Evolutionary conservation across 64 coral and sea anemone species (phyloP).

Genomic region (Porites australiensis): DNA sequence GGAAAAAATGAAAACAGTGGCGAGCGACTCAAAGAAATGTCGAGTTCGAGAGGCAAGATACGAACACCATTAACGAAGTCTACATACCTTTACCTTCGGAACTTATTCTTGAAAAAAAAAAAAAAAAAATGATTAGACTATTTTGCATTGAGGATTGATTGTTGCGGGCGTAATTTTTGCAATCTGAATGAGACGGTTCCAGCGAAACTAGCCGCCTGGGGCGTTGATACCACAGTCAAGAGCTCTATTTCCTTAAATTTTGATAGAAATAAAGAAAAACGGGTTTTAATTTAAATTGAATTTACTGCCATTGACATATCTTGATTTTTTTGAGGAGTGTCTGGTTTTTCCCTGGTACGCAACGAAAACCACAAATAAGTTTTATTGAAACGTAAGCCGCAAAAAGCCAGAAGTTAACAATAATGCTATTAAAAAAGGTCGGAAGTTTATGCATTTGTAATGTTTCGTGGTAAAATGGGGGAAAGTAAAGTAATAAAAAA

Average conservation of each 20-base stretch:
- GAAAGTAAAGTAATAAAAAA: too few relatives aligned
- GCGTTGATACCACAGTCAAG: not conserved
- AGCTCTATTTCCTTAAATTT: not conserved
- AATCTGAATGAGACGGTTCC: not conserved
- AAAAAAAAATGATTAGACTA: not conserved
- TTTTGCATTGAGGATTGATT: not conserved
- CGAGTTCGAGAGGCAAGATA: too few relatives aligned
- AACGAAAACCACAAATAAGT: slow-evolving; percentile 16
- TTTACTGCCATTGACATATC: not conserved
- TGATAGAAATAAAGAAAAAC: not conserved
- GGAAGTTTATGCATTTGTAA: not conserved
- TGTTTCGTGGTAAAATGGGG: not conserved
- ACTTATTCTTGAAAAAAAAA: too few relatives aligned
- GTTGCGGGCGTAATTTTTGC: not conserved
- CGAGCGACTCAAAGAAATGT: not conserved
- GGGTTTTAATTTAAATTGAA: slow-evolving; percentile 20
- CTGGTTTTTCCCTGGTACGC: not conserved
- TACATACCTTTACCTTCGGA: too few relatives aligned
- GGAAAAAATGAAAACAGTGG: not conserved
- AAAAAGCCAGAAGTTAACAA: not conserved
- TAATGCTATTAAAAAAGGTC: not conserved
- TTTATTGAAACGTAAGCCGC: not conserved
- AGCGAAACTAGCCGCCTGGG: not conserved
- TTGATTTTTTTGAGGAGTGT: slow-evolving; percentile 6
- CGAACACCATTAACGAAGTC: too few relatives aligned